A percentile compares a stretch with the other conserved stretches of the same genome.
phyloP scores from a whole-genome alignment of 1,140 invertebrate species.

The silkworm (Bombyx mori) region ASM3026992v2 NC_085122.1:4629501-4630000 shows the following conservation, averaged over 20 bases:
- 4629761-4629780: no score
- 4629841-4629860: no score
- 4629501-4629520: slow-evolving; percentile 44
- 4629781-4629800: no score
- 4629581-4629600: slow-evolving; percentile 25
- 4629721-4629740: background rate
- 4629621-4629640: slow-evolving; percentile 4
- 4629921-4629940: no score
- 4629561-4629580: slow-evolving; percentile 21
- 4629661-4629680: slow-evolving; percentile 4
- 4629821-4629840: no score
- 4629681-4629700: background rate
- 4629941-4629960: no score
- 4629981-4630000: no score
- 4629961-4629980: no score
- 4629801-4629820: no score
- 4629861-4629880: no score
- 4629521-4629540: slow-evolving; percentile 28
- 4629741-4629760: background rate
- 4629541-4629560: slow-evolving; percentile 11
- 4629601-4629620: slow-evolving; percentile 18
- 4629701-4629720: background rate
- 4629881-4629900: no score
- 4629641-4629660: background rate
- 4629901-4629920: no score